Evolutionary conservation across 2,888 invertebrate genomes (phyloP).

Genomic region (Tetrapedia diversipes): DNA sequence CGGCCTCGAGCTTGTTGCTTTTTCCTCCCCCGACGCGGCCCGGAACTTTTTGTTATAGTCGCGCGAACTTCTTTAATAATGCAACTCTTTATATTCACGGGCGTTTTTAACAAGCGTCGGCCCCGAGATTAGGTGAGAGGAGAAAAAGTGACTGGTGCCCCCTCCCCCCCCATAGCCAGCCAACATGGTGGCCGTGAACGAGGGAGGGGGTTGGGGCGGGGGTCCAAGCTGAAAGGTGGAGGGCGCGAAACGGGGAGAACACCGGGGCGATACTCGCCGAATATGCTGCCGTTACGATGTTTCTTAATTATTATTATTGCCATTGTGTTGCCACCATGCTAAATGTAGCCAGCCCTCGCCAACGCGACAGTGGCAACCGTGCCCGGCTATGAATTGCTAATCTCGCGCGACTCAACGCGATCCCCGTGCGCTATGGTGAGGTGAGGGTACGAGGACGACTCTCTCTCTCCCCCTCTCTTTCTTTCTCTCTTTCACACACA

Average conservation of each 20-base stretch:
- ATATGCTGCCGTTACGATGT: conserved; percentile 81
- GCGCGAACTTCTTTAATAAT: conserved; percentile 83
- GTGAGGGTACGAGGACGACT: conserved; percentile 37
- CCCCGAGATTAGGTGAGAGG: conserved; percentile 78
- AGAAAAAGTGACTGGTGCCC: conserved; percentile 48
- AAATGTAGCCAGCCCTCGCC: conserved; percentile 74
- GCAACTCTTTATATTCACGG: conserved; percentile 84
- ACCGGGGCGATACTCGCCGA: conserved; percentile 63
- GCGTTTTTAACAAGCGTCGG: conserved; percentile 81
- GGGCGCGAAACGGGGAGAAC: conserved; percentile 41
- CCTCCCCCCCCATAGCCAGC: not conserved
- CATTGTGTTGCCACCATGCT: conserved; percentile 77
- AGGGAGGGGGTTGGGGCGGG: conserved; percentile 31
- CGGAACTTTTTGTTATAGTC: conserved; percentile 81
- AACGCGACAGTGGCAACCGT: conserved; percentile 79
- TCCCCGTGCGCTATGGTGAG: conserved; percentile 52
- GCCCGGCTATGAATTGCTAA: conserved; percentile 81
- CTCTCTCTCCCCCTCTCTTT: not conserved
- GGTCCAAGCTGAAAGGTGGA: conserved; percentile 22
- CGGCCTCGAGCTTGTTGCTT: conserved; percentile 71
- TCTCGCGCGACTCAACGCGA: conserved; percentile 73
- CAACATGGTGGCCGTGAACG: conserved; percentile 17
- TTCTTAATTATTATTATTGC: conserved; percentile 83
- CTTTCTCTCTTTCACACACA: conserved; percentile 2
- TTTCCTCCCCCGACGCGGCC: conserved; percentile 65